These are phyloP conservation scores for Megathymus violae DNA, from an alignment of 1,140 invertebrate species.

Conservation along the genomic window DNA sequence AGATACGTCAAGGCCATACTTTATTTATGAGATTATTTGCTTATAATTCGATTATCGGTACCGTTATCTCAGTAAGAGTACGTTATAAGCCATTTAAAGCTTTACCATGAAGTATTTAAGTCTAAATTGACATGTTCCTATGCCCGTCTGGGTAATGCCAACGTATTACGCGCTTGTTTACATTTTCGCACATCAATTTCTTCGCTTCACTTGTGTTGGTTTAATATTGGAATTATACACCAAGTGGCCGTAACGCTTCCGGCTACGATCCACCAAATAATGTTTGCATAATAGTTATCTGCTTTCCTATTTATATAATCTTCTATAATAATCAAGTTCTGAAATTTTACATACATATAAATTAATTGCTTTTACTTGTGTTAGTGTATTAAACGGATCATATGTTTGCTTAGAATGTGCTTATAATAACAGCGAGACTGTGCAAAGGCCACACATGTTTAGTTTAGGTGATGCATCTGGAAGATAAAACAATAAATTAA, in stretches of 20 bases:
- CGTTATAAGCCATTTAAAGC: slow-evolving; percentile 1
- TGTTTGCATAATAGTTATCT: not conserved
- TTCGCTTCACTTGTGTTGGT: slow-evolving; percentile 24
- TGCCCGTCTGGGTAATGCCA: slow-evolving; percentile 23
- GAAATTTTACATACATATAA: not conserved
- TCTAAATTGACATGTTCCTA: not conserved
- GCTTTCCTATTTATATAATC: not conserved
- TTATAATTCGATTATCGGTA: slow-evolving; percentile 28
- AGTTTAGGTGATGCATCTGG: too few relatives aligned
- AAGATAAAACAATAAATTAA: too few relatives aligned
- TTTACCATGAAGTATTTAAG: slow-evolving; percentile 1
- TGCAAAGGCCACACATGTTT: too few relatives aligned
- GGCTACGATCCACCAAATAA: slow-evolving; percentile 11
- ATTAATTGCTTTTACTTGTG: not conserved
- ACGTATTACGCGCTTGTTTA: slow-evolving; percentile 22
- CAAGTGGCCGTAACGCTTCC: slow-evolving; percentile 16
- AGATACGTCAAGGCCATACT: slow-evolving; percentile 19
- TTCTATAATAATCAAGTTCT: not conserved
- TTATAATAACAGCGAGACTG: too few relatives aligned
- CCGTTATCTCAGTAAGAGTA: slow-evolving; percentile 11
- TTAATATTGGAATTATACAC: slow-evolving; percentile 27
- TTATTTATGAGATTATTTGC: slow-evolving; percentile 25
- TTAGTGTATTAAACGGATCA: too few relatives aligned
- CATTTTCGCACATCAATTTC: slow-evolving; percentile 28
- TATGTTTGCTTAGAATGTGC: too few relatives aligned